phyloP scores from a whole-genome alignment of 2,797 vertebrate genomes.

The Notoglanidium macrostoma region DNA sequence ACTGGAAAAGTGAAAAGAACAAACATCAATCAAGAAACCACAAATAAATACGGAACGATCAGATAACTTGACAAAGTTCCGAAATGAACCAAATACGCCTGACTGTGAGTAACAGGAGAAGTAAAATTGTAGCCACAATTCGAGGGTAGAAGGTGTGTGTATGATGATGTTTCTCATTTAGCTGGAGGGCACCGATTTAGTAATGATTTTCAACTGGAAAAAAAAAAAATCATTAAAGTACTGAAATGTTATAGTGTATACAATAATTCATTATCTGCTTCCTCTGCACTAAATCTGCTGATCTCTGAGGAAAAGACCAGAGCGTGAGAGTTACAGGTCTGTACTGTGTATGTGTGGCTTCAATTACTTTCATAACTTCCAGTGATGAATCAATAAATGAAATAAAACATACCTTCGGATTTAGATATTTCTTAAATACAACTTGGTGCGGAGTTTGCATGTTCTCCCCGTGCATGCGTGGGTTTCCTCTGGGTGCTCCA shows the following conservation, averaged over 20 bases:
- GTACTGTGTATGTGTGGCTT: no score
- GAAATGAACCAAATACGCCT: slow-evolving; percentile 12
- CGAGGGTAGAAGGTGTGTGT: slow-evolving; percentile 75
- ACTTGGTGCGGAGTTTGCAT: no score
- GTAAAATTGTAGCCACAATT: slow-evolving; percentile 73
- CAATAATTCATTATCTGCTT: neutral
- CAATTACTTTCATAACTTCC: neutral
- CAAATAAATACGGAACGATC: neutral
- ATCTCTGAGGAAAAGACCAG: neutral
- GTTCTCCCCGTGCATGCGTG: no score
- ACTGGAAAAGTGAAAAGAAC: slow-evolving; percentile 63
- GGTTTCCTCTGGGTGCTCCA: no score
- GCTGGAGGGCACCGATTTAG: slow-evolving; percentile 68
- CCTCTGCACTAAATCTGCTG: neutral
- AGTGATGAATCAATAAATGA: neutral
- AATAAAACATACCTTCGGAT: neutral
- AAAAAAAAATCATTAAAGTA: neutral
- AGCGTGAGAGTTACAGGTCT: neutral
- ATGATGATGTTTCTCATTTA: slow-evolving; percentile 80
- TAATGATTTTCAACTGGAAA: neutral
- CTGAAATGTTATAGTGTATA: neutral
- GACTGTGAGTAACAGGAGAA: slow-evolving; percentile 9
- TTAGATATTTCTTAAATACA: neutral
- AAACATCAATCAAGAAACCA: neutral
- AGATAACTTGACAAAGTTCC: neutral